phyloP scores from a whole-genome alignment of 2,113 vertebrate species.

The Hoplias malabaricus region DNA sequence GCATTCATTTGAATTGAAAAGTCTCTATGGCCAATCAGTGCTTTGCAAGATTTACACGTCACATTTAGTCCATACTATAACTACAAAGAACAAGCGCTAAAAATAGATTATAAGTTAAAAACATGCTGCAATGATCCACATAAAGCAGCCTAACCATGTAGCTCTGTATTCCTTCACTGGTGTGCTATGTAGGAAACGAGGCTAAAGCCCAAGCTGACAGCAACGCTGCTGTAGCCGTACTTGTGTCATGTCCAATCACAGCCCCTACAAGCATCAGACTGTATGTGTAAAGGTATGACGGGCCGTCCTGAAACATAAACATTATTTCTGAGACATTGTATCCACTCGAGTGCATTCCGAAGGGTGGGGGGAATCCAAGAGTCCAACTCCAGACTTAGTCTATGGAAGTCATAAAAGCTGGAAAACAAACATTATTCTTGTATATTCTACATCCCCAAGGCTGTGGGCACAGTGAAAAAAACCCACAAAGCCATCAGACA shows the following conservation, averaged over 20 bases:
- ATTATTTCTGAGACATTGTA: neutral
- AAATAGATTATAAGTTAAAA: neutral
- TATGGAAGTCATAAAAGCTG: neutral
- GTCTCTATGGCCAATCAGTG: no score
- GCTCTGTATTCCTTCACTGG: neutral
- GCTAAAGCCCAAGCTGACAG: neutral
- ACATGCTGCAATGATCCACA: neutral
- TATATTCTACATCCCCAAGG: neutral
- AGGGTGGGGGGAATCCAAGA: neutral
- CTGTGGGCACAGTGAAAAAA: neutral
- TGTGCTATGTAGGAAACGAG: neutral
- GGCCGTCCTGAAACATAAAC: neutral
- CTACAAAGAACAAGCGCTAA: neutral
- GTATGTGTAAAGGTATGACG: neutral
- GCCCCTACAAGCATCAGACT: neutral
- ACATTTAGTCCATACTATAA: no score
- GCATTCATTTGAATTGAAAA: no score
- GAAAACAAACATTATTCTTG: neutral
- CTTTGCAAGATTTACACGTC: no score
- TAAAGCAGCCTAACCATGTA: neutral
- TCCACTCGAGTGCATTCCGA: neutral
- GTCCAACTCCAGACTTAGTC: neutral
- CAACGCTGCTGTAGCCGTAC: neutral
- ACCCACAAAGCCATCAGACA: neutral
- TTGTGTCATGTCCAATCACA: conserved; percentile 4